Evolutionary conservation across 2,797 vertebrate genomes (phyloP).

Genomic region (Macropodus opercularis): DNA sequence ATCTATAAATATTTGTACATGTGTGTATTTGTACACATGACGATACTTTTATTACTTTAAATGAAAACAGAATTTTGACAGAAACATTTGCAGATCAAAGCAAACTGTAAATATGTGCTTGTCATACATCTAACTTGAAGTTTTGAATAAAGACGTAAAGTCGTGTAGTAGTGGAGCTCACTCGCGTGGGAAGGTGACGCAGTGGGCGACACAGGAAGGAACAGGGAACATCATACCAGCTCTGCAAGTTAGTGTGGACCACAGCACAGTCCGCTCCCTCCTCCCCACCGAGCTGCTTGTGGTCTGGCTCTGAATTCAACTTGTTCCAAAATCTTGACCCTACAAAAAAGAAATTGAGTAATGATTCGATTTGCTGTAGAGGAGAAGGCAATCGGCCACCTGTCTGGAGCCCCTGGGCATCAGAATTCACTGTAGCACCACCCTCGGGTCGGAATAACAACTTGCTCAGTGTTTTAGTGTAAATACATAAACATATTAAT

Average conservation of each 20-base stretch:
- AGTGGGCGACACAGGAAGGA: constrained; percentile 19
- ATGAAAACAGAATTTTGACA: constrained; percentile 2
- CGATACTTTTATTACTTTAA: constrained; percentile 20
- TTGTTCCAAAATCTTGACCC: constrained; percentile 31
- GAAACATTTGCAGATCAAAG: background rate
- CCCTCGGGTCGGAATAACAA: background rate
- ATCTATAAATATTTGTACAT: constrained; percentile 19
- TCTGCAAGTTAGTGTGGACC: constrained; percentile 24
- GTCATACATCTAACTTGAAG: too few species aligned
- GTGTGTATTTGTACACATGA: constrained; percentile 8
- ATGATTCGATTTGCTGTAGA: background rate
- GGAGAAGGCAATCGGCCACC: background rate
- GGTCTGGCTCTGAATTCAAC: background rate
- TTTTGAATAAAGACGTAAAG: too few species aligned
- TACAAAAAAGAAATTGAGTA: background rate
- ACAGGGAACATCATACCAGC: constrained; percentile 34
- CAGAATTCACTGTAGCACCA: too few species aligned
- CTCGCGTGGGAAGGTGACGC: constrained; percentile 19
- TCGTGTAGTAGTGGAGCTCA: background rate
- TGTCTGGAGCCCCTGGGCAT: background rate
- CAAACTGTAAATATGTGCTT: background rate
- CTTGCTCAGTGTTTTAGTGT: background rate
- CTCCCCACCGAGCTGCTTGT: constrained; percentile 2
- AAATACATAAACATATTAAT: background rate
- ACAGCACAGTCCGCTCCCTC: constrained; percentile 44